Evolutionary conservation across 2,113 vertebrate species (phyloP).

Genomic region (Upupa epops): DNA sequence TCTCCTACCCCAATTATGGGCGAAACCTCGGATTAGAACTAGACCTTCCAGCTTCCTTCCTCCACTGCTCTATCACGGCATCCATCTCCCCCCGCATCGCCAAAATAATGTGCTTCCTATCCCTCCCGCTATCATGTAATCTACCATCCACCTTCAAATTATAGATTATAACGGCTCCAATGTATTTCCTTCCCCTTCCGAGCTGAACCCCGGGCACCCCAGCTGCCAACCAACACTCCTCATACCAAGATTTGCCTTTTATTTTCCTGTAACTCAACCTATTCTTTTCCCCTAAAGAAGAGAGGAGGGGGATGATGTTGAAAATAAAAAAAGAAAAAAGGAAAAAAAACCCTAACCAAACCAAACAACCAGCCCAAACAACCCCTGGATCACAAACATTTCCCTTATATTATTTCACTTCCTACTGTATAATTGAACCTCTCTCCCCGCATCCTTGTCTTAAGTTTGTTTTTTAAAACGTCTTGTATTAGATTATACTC

Average conservation of each 20-base stretch:
- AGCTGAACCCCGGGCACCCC: background rate
- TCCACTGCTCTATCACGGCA: background rate
- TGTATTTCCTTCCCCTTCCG: background rate
- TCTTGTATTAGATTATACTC: constrained; percentile 73
- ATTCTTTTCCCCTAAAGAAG: background rate
- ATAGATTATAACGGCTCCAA: background rate
- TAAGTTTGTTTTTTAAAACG: constrained; percentile 71
- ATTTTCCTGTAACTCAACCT: background rate
- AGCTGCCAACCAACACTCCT: background rate
- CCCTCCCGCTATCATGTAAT: background rate
- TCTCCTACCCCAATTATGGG: background rate
- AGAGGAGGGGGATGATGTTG: background rate
- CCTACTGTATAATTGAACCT: constrained; percentile 12
- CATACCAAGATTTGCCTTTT: background rate
- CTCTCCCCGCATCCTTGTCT: constrained; percentile 65
- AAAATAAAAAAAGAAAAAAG: background rate
- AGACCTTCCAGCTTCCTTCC: background rate
- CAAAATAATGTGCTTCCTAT: background rate
- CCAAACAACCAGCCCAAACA: background rate
- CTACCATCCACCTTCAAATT: background rate
- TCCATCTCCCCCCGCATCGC: background rate
- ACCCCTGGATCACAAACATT: background rate
- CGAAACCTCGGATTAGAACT: background rate
- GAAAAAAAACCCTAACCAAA: background rate
- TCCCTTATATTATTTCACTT: background rate